Conservation (phyloP, 1,140 invertebrate species). For the Zaprionus kolodkinae region DNA sequence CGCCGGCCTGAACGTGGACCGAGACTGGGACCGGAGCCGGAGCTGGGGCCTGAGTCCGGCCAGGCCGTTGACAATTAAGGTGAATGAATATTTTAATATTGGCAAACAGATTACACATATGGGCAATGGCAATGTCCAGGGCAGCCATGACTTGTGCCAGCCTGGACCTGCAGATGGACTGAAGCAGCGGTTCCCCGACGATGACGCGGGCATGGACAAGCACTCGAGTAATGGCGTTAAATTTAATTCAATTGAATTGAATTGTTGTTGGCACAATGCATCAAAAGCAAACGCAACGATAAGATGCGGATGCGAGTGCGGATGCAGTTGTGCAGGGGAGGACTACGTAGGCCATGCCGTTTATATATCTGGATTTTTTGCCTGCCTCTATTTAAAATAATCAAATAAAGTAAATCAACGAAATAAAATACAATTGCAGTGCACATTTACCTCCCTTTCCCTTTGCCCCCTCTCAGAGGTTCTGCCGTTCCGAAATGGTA, state of each 20-base stretch:
- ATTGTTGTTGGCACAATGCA: conserved; percentile 72
- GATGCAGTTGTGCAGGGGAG: neutral
- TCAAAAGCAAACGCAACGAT: conserved; percentile 52
- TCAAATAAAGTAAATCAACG: conserved; percentile 47
- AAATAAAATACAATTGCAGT: conserved; percentile 29
- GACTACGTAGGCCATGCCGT: neutral
- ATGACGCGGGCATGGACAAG: conserved; percentile 17
- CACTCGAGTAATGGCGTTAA: conserved; percentile 72
- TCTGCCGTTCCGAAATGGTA: conserved; percentile 23
- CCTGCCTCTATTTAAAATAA: conserved; percentile 37
- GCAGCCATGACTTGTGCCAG: conserved; percentile 37
- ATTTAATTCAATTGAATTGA: conserved; percentile 80
- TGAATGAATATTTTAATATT: conserved; percentile 83
- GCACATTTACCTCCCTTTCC: neutral
- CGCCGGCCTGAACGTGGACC: conserved; percentile 8
- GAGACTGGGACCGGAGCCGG: conserved; percentile 16
- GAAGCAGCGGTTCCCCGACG: neutral
- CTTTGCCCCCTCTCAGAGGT: neutral
- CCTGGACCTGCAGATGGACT: conserved; percentile 2
- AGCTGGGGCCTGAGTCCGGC: neutral
- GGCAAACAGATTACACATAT: conserved; percentile 82
- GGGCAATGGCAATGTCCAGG: conserved; percentile 56
- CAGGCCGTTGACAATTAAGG: conserved; percentile 79
- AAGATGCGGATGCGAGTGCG: conserved; percentile 19
- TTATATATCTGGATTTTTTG: neutral